Evolutionary conservation across 2,888 invertebrate genomes (phyloP), one percentile per base, ranked within the genome.

Genomic region (Drosophila greeni): DNA sequence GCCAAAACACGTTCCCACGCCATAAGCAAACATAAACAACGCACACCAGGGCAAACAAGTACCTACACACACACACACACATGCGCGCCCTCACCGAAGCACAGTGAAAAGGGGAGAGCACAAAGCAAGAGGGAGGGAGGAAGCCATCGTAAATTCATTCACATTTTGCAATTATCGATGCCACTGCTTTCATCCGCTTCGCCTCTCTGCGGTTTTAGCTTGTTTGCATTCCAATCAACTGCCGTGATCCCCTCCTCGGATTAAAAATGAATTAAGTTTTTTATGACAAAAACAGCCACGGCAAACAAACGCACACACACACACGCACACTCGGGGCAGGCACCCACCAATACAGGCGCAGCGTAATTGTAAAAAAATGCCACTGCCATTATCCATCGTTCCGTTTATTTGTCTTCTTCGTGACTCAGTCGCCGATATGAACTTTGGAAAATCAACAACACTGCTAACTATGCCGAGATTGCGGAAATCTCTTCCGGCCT

Each of bases 191-290:
- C 20, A 20, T 31, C 14, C 45, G 14, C 45, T 31, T 31, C 31
- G 31, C 31, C 20, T 14, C 42, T 47, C 75, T 76, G 80, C 68
- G 72, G 80, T 75, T 77, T 79, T 49, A 42, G 57, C 73, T 66
- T 72, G 61, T 77, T 76, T 74, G 82, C 82, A 70, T 75, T 74
- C 74, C 76, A 72, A 81, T 70, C 75, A 74, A 48, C 34, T 66
- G 40, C 20, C 36, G 26, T 20, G 43, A 37, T 66, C 43, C 58
- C 52, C 37, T 72, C 66, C 48, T 60, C 53, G 68, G 82, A 74
- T 79, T 82, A 77, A 74, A 79, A 79, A 79, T 79, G 76, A 82
- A 80, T 80, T 80, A 79, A 75, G 74, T 78, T 74, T 76, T 75
- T 76, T 77, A 47, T 29, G 29, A 47, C 70, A 68, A 71, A 71